A percentile compares a stretch with the other conserved stretches of the same genome.
Evolutionary conservation across 2,888 invertebrate species (phyloP).

Genomic region (Nasonovia ribisnigri): DNA sequence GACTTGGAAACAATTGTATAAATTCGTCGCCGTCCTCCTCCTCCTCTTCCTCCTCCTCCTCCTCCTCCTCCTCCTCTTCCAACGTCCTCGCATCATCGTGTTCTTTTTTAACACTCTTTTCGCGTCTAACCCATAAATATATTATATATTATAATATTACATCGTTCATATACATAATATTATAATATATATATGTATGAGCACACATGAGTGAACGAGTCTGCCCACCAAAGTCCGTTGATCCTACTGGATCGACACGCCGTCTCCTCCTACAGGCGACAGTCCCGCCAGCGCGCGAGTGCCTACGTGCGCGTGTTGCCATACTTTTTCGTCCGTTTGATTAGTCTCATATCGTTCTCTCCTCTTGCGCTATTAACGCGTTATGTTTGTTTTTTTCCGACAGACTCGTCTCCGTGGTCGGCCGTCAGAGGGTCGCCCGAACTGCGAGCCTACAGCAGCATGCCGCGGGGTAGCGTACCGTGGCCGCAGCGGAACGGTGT

Average conservation of each 20-base stretch:
- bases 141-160: neutral
- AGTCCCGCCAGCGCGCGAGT: conserved; percentile 8
- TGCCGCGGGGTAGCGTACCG: conserved; percentile 71
- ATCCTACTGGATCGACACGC: conserved; percentile 44
- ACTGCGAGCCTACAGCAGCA: conserved; percentile 75
- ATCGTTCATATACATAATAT: neutral
- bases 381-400: conserved; percentile 45
- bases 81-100: neutral
- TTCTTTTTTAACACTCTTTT: neutral
- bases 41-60: neutral
- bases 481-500: conserved; percentile 68
- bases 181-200: neutral
- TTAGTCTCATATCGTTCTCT: neutral
- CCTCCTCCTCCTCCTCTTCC: neutral
- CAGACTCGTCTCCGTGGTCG: conserved; percentile 71
- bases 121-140: neutral
- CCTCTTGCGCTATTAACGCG: neutral
- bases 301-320: conserved; percentile 31
- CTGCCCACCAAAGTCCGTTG: conserved; percentile 61
- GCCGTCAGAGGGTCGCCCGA: conserved; percentile 73
- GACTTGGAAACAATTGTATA: conserved; percentile 44
- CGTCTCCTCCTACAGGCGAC: conserved; percentile 43
- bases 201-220: conserved; percentile 4
- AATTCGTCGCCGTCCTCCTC: neutral
- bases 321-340: neutral